Evolutionary conservation across 2,797 vertebrate species (phyloP).

Genomic region (Dicrostonyx torquatus): DNA sequence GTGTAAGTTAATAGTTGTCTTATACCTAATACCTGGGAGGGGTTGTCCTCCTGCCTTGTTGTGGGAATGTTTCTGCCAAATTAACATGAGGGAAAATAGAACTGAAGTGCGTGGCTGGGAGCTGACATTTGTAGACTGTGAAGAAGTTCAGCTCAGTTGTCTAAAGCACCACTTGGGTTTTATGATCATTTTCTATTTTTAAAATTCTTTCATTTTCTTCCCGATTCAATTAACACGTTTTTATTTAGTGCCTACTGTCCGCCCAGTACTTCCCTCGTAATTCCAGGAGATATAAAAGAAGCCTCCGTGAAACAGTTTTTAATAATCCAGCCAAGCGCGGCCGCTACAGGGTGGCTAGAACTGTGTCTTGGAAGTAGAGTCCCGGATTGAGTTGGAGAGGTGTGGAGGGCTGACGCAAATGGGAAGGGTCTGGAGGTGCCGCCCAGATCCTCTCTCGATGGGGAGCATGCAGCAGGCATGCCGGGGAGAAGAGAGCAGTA

Average conservation of each 20-base stretch:
- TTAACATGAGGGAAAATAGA: slow-evolving; percentile 23
- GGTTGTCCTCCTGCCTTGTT: slow-evolving; percentile 39
- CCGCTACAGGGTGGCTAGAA: slow-evolving; percentile 2
- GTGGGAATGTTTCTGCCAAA: slow-evolving; percentile 21
- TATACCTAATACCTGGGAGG: slow-evolving; percentile 8
- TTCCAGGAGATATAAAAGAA: slow-evolving; percentile 70
- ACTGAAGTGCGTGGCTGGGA: slow-evolving; percentile 43
- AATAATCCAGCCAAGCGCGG: slow-evolving; percentile 55
- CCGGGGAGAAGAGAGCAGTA: neutral
- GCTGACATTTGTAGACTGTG: slow-evolving; percentile 48
- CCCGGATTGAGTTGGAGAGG: neutral
- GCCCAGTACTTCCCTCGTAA: slow-evolving; percentile 65
- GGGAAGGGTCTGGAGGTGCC: neutral
- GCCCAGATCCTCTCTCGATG: neutral
- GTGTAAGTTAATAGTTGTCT: slow-evolving; percentile 32
- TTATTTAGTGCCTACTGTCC: slow-evolving; percentile 76
- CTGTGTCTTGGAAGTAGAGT: slow-evolving; percentile 47
- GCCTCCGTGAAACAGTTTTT: slow-evolving; percentile 54
- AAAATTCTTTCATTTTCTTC: slow-evolving; percentile 81
- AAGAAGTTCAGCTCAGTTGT: slow-evolving; percentile 65
- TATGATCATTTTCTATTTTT: slow-evolving; percentile 77
- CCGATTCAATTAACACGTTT: slow-evolving; percentile 77
- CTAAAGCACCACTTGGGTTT: slow-evolving; percentile 64
- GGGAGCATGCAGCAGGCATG: neutral
- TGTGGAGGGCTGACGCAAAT: neutral